Evolutionary conservation across 2,888 invertebrate species (phyloP).

Genomic region (Phalera bucephala): DNA sequence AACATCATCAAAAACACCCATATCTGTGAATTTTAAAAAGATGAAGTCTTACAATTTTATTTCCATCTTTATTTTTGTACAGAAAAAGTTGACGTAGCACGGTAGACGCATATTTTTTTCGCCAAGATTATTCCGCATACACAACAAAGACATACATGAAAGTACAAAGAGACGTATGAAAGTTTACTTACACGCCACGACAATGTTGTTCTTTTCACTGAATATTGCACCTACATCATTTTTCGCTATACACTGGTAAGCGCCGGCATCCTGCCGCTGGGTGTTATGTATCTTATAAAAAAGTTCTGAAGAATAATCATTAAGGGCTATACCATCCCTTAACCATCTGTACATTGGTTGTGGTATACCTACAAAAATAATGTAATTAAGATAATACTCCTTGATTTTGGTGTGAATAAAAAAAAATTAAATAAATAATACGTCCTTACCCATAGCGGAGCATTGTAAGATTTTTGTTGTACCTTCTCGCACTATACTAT

Average conservation of each 20-base stretch:
- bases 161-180: conserved; percentile 35
- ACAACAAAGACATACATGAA: conserved; percentile 28
- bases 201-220: conserved; percentile 94
- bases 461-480: conserved; percentile 96
- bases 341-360: conserved; percentile 96
- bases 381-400: neutral
- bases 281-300: conserved; percentile 93
- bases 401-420: neutral
- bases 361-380: conserved; percentile 88
- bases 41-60: conserved; percentile 1
- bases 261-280: conserved; percentile 91
- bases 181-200: conserved; percentile 94
- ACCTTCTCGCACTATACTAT: conserved; percentile 93
- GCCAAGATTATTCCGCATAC: conserved; percentile 28
- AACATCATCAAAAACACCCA: conserved; percentile 91
- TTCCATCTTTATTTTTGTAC: neutral
- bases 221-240: conserved; percentile 96
- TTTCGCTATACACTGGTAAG: conserved; percentile 95
- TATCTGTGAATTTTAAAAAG: conserved; percentile 82
- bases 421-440: neutral
- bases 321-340: conserved; percentile 91
- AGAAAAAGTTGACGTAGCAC: conserved; percentile 5
- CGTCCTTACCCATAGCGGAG: conserved; percentile 93
- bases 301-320: conserved; percentile 91
- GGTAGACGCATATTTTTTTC: conserved; percentile 18